phyloP scores from a whole-genome alignment of 2,113 vertebrate species.

The Alces alces region DNA sequence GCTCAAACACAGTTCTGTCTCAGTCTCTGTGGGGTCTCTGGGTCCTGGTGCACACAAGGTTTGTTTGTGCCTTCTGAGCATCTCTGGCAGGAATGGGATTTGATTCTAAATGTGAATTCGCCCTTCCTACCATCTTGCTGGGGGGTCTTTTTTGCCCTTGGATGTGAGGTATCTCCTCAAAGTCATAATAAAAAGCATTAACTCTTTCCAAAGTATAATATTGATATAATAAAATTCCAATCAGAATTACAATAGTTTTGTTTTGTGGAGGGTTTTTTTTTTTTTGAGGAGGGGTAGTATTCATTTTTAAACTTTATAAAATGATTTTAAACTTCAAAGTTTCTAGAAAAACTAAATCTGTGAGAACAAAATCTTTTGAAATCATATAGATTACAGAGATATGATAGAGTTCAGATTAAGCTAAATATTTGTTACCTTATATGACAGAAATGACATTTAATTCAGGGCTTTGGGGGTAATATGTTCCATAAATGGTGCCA shows the following conservation, averaged over 20 bases:
- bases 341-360: not conserved
- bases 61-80: not conserved
- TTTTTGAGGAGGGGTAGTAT: not conserved
- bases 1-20: not conserved
- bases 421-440: not conserved
- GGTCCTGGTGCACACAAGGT: not conserved
- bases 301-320: constrained; percentile 16
- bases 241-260: constrained; percentile 17
- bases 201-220: not conserved
- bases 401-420: not conserved
- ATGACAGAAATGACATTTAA: not conserved
- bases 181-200: not conserved
- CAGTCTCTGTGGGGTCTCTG: not conserved
- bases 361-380: constrained; percentile 7
- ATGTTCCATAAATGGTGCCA: not conserved
- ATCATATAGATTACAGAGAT: not conserved
- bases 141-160: not conserved
- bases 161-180: not conserved
- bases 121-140: not conserved
- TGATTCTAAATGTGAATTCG: not conserved
- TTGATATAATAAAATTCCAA: not conserved
- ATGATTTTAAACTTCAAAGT: constrained; percentile 8
- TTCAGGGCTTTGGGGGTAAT: not conserved
- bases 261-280: not conserved
- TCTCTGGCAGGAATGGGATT: not conserved